A percentile compares a stretch with the other conserved stretches of the same genome.
Evolutionary conservation across 2,888 invertebrate species (phyloP).

Genomic region (Fabriciana adippe): DNA sequence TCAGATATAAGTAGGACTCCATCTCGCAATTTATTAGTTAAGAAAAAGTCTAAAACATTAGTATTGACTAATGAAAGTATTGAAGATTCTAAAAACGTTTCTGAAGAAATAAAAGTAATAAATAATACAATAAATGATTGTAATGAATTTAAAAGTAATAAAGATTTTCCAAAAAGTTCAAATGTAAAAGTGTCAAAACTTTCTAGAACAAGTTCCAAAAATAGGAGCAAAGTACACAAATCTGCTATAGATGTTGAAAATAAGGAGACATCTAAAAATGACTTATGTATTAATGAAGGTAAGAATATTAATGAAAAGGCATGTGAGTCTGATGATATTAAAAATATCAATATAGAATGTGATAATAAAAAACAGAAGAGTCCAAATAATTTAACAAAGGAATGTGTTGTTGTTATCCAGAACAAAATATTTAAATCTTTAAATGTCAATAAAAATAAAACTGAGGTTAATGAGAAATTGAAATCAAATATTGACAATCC

Average conservation of each 20-base stretch:
- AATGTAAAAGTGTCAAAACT: slow-evolving; percentile 41
- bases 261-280: neutral
- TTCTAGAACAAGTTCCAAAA: slow-evolving; percentile 47
- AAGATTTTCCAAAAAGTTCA: slow-evolving; percentile 13
- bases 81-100: slow-evolving; percentile 34
- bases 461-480: slow-evolving; percentile 18
- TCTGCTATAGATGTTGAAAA: slow-evolving; percentile 8
- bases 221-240: slow-evolving; percentile 38
- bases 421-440: slow-evolving; percentile 61
- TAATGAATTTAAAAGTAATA: slow-evolving; percentile 6
- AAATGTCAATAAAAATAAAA: slow-evolving; percentile 28
- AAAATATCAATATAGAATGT: slow-evolving; percentile 19
- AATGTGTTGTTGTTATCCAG: slow-evolving; percentile 73
- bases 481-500: slow-evolving; percentile 38
- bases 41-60: slow-evolving; percentile 58
- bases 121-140: neutral
- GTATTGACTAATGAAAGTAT: slow-evolving; percentile 42
- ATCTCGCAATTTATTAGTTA: slow-evolving; percentile 51
- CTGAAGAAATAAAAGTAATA: neutral
- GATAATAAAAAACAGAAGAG: slow-evolving; percentile 47
- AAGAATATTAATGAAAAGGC: neutral
- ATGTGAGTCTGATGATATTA: neutral
- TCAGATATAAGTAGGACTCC: slow-evolving; percentile 48
- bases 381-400: slow-evolving; percentile 70
- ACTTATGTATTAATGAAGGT: neutral